Evolutionary conservation across 2,888 invertebrate genomes (phyloP), one percentile per base, ranked within the genome.

Genomic region (Lochmaea capreae): DNA sequence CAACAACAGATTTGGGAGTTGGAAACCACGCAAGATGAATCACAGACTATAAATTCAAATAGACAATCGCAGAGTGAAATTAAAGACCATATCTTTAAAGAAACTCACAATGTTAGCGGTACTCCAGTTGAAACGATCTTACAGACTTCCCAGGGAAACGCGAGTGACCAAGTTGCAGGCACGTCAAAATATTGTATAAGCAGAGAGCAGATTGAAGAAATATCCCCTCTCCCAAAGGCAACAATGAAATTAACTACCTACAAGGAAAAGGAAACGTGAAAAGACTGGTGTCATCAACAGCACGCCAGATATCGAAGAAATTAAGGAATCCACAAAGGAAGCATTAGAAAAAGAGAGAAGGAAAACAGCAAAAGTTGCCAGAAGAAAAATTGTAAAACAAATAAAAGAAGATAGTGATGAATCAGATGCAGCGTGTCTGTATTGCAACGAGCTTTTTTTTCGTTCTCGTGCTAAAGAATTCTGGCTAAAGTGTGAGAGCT

Each of bases 391-490:
- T 54, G 18, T 26, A n/a, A 62, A 71, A 57, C 43, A 22, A 18
- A 67, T 43, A 58, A 58, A 58, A 58, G 58, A 58, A 58, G 66
- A 72, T 22, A 18, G 18, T 52, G 62, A 62, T 54, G 63, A 68
- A 42, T 57, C 61, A n/a, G 73, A 73, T 63, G 73, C 65, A 6
- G 54, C 65, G 9, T 73, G 69, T 42, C 22, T 69, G 9, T 73
- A 73, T n/a, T 68, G 68, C 67, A 72, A 72, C 62, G 70, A 69
- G 26, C 46, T 73, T 14, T 73, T 18, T 65, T 73, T 70, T 54
- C 54, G n/a, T 54, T 54, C 26, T 46, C 58, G 43, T 72, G 61
- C 5, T 67, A 59, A 67, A 11, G 72, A 72, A 67, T 22, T 67
- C 11, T 72, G 67, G 72, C 22, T 72, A 3, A 72, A 52, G 49